These are phyloP conservation scores for Sclerodermus sp. DNA, from an alignment of 2,888 invertebrate genomes.

Conservation along the genomic window DNA sequence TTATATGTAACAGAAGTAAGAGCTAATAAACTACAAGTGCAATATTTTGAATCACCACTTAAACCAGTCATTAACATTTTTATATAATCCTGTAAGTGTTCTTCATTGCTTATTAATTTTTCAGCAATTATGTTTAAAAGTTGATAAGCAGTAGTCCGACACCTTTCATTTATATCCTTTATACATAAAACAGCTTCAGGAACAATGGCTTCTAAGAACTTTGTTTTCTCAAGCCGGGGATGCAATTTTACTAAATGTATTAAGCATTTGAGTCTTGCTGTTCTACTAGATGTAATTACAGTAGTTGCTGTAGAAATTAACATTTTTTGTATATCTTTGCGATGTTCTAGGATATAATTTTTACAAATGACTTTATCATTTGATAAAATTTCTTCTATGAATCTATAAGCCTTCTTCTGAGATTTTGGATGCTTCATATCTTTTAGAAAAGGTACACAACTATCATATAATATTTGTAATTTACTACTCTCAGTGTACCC, in stretches of 20 bases:
- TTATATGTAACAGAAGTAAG: constrained; percentile 75
- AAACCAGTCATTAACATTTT: constrained; percentile 76
- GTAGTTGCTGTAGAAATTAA: constrained; percentile 67
- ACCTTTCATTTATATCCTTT: constrained; percentile 80
- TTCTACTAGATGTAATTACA: constrained; percentile 73
- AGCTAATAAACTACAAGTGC: constrained; percentile 74
- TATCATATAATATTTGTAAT: constrained; percentile 69
- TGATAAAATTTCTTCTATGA: constrained; percentile 71
- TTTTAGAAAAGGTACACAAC: constrained; percentile 63
- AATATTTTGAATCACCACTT: constrained; percentile 64
- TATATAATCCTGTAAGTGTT: constrained; percentile 69
- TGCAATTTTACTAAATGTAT: constrained; percentile 68
- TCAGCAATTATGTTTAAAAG: constrained; percentile 74
- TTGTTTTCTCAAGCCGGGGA: constrained; percentile 66
- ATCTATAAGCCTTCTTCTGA: constrained; percentile 78
- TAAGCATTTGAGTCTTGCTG: constrained; percentile 64
- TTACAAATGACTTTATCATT: constrained; percentile 66
- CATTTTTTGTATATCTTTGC: constrained; percentile 67
- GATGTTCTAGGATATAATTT: constrained; percentile 66
- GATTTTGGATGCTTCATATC: constrained; percentile 63
- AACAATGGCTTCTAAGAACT: constrained; percentile 71
- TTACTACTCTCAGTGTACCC: constrained; percentile 68
- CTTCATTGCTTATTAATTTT: constrained; percentile 62
- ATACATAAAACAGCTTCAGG: constrained; percentile 85
- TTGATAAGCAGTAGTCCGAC: constrained; percentile 75